These are phyloP conservation scores for Stichopus chloronotus DNA, from an alignment of 35 echinoderm and acorn worm species.

Conservation along the genomic window DNA sequence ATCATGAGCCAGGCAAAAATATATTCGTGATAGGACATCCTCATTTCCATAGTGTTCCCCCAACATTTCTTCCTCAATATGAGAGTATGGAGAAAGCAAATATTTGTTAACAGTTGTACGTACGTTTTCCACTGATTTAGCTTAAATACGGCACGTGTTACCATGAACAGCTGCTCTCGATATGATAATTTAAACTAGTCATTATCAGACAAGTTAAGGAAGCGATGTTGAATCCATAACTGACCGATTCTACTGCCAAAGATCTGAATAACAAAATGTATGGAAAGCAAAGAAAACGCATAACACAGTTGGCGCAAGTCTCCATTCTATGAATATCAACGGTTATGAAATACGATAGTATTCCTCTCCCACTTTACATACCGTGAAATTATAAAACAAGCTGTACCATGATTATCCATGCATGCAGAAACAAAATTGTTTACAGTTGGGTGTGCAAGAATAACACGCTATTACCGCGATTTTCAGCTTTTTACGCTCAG, in stretches of 20 bases:
- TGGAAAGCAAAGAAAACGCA: background rate
- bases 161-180: background rate
- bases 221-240: background rate
- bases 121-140: too few relatives aligned
- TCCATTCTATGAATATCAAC: background rate
- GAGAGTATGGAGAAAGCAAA: too few relatives aligned
- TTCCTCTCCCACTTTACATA: background rate
- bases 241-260: slow-evolving; percentile 7
- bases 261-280: background rate
- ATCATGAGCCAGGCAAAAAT: too few relatives aligned
- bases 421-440: background rate
- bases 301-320: background rate
- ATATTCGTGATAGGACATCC: too few relatives aligned
- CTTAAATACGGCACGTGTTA: background rate
- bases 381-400: background rate
- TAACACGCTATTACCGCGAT: slow-evolving; percentile 35
- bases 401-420: background rate
- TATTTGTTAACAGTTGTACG: too few relatives aligned
- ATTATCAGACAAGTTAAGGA: background rate
- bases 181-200: background rate
- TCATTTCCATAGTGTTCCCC: too few relatives aligned
- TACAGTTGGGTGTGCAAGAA: slow-evolving; percentile 31
- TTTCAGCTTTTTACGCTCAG: slow-evolving; percentile 35
- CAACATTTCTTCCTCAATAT: too few relatives aligned
- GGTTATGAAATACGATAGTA: background rate